Conservation (phyloP, 1,140 invertebrate genomes). For the Cepaea nemoralis region DNA sequence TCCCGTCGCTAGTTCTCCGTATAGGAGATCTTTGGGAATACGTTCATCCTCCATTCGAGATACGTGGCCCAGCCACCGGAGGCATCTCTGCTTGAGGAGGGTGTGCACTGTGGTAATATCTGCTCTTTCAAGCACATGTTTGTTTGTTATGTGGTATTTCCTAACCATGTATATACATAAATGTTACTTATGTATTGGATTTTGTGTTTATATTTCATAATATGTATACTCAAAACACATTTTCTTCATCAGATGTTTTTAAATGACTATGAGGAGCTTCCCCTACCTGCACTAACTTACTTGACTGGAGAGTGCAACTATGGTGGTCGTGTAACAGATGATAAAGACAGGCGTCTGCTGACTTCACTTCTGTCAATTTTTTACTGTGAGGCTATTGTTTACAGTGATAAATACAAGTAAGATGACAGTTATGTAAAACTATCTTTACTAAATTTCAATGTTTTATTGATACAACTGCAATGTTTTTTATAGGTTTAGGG, state of each 20-base stretch:
- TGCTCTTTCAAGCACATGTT: too few species aligned
- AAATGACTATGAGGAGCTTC: constrained; percentile 72
- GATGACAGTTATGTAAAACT: constrained; percentile 21
- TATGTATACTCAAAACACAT: background rate
- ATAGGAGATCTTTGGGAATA: too few species aligned
- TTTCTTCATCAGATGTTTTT: constrained; percentile 68
- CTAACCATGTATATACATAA: too few species aligned
- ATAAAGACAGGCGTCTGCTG: constrained; percentile 71
- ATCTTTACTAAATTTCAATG: too few species aligned
- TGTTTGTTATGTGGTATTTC: too few species aligned
- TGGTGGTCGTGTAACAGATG: constrained; percentile 76
- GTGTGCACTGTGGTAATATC: too few species aligned
- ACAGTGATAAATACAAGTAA: constrained; percentile 70
- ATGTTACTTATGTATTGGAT: background rate
- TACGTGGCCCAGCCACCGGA: too few species aligned
- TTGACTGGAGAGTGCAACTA: constrained; percentile 94
- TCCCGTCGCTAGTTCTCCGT: too few species aligned
- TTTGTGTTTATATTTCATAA: background rate
- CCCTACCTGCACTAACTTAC: constrained; percentile 70
- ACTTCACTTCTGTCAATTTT: constrained; percentile 67
- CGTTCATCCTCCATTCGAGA: too few species aligned
- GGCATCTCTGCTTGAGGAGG: too few species aligned
- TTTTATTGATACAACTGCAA: too few species aligned
- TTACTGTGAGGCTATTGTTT: constrained; percentile 64
- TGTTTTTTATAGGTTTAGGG: too few species aligned